These are phyloP conservation scores for Polymixis lichenea DNA, from an alignment of 2,888 invertebrate genomes.

Conservation along the genomic window DNA sequence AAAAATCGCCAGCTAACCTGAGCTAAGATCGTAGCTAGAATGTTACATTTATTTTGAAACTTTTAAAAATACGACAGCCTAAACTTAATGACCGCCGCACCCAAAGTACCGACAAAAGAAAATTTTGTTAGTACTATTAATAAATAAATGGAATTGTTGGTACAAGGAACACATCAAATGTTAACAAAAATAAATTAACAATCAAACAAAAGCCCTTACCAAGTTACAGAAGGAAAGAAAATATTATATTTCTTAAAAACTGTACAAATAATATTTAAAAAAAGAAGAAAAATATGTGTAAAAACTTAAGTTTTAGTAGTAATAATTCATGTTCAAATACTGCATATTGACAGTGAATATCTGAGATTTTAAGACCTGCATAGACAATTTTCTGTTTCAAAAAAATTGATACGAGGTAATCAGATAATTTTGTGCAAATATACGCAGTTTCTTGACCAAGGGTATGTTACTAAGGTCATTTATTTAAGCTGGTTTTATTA, in stretches of 20 bases:
- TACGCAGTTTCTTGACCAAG: conserved; percentile 20
- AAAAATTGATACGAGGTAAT: conserved; percentile 51
- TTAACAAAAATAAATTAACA: conserved; percentile 36
- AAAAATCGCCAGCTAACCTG: no score
- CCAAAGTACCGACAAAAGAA: conserved; percentile 28
- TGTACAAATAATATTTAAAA: conserved; percentile 31
- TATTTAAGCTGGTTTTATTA: conserved; percentile 4
- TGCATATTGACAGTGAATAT: conserved; percentile 24
- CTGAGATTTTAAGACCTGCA: conserved; percentile 16
- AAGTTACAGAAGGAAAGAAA: conserved; percentile 39
- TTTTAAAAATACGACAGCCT: no score
- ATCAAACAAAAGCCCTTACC: conserved; percentile 48
- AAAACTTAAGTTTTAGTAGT: conserved; percentile 26
- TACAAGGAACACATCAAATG: conserved; percentile 42
- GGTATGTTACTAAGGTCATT: conserved; percentile 21
- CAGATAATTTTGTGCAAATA: conserved; percentile 25
- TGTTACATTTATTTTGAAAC: no score
- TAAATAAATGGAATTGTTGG: conserved; percentile 49
- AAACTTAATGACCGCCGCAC: conserved; percentile 4
- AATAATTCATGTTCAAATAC: conserved; percentile 11
- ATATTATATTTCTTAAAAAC: conserved; percentile 44
- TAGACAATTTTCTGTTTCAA: conserved; percentile 49
- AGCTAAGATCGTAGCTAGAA: no score
- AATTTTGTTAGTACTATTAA: conserved; percentile 53
- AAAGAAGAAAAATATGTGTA: conserved; percentile 17